A percentile compares a stretch with the other conserved stretches of the same genome.
These are phyloP conservation scores for Microtus pennsylvanicus DNA, from an alignment of 2,113 vertebrate genomes.

Conservation along the genomic window DNA sequence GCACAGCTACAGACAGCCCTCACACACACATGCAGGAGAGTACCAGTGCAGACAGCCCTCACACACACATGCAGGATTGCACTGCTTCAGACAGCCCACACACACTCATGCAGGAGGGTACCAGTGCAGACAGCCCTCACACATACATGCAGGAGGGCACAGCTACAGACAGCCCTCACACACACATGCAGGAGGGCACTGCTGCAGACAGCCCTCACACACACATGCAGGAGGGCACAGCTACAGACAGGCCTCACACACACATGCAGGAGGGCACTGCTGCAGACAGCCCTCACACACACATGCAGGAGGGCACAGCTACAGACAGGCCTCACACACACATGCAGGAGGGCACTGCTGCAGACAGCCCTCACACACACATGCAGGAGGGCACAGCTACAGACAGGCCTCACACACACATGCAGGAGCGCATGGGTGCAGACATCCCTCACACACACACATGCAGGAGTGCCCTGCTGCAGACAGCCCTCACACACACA, in stretches of 20 bases:
- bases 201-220: background rate
- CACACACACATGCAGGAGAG: background rate
- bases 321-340: background rate
- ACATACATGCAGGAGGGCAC: background rate
- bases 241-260: background rate
- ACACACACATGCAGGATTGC: background rate
- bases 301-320: rapidly evolving
- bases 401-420: background rate
- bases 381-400: rapidly evolving
- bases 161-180: background rate
- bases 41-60: rapidly evolving
- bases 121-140: rapidly evolving
- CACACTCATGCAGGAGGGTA: background rate
- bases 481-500: background rate
- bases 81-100: rapidly evolving
- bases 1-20: rapidly evolving
- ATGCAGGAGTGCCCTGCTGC: too few relatives aligned
- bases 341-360: rapidly evolving
- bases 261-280: rapidly evolving
- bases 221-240: rapidly evolving
- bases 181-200: rapidly evolving
- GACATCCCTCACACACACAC: background rate
- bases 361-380: background rate
- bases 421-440: rapidly evolving
- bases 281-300: background rate